Evolutionary conservation across 2,113 vertebrate genomes (phyloP), one percentile per base, ranked within the genome.

Genomic region (Cavia porcellus): DNA sequence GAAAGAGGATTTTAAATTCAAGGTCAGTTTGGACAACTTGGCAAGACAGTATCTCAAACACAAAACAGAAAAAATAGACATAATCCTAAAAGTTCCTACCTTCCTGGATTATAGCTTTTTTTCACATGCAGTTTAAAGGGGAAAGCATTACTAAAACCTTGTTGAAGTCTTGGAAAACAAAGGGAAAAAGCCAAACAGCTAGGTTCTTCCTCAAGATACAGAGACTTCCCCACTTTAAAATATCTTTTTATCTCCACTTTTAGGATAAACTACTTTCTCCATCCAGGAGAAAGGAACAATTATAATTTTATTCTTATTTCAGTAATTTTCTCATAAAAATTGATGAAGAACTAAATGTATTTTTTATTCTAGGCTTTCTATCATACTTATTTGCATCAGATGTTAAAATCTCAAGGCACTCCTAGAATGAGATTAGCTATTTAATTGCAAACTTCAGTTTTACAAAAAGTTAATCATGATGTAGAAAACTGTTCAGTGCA

Each of bases 301-400:
- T 97, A 2, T 87, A 95, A 35, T 50, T 86, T 68, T 61, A 25
- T 50, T 77, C 30, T 35, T 52, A 50, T 95, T 89, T 95, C 11
- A 57, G 3, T 57, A 25, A 38, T 86, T 90, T 74, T 97, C 61
- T 80, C 47, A 57, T 57, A 9, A 57, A 92, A 87, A 19, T n/a
- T 83, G 14, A n/a, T 50, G 32, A 88, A 90, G 86, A 96, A 55
- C 20, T 3, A 28, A 64, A 50, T 66, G 10, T 68, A 64, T 62
- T 62, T 88, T 64, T 50, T 50, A 30, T 83, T 75, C 42, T 68
- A 62, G 52, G 5, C 61, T 66, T 57, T 89, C 47, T 68, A 47
- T 45, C 25, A 47, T 77, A 25, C 28, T 74, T 79, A 7, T 22
- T 30, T 6, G 12, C 17, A 62, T 32, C 17, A 32, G 52, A 7